Percentiles rank a stretch among this genome's conserved stretches.
Conservation (phyloP, 2,113 vertebrate species). For the Grallaria varia region DNA sequence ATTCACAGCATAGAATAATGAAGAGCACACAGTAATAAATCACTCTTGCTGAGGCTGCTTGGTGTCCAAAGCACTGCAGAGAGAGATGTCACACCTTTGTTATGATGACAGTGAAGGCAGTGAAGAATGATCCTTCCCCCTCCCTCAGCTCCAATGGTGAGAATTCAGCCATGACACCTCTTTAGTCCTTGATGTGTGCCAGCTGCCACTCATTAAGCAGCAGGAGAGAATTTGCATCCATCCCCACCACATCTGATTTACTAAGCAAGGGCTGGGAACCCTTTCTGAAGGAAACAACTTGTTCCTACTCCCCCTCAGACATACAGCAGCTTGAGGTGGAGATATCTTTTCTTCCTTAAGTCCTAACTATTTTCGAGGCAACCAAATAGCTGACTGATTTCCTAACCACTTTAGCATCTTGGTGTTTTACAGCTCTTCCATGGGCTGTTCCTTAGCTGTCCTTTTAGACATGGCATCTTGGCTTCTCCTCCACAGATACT, state of each 20-base stretch:
- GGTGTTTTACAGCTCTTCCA: background rate
- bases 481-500: background rate
- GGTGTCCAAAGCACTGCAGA: background rate
- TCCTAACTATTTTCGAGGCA: background rate
- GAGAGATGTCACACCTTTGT: slow-evolving; percentile 1
- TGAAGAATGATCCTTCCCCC: background rate
- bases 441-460: background rate
- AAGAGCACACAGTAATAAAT: slow-evolving; percentile 7
- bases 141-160: background rate
- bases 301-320: background rate
- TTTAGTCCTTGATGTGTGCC: background rate
- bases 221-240: background rate
- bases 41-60: background rate
- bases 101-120: background rate
- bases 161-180: background rate
- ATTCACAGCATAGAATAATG: background rate
- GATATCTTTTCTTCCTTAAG: background rate
- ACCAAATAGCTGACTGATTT: background rate
- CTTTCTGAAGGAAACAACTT: background rate
- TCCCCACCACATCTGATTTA: background rate
- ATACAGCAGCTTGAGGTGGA: background rate
- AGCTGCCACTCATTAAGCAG: background rate
- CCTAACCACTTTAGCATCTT: background rate
- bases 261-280: background rate
- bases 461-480: background rate